Evolutionary conservation across 2,888 invertebrate species (phyloP).

Genomic region (Coenonympha arcania): DNA sequence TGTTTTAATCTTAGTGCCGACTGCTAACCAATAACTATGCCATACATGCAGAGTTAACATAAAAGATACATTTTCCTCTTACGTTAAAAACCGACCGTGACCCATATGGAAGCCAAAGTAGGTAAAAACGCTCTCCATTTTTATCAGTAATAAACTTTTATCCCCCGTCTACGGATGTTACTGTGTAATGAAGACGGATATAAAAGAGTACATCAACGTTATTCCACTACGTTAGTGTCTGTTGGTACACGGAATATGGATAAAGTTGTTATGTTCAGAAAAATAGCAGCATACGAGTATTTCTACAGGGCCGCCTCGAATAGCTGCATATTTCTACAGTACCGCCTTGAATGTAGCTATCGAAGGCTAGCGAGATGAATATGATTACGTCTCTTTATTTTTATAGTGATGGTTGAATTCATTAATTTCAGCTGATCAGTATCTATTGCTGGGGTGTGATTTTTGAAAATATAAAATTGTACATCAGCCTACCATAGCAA

Average conservation of each 20-base stretch:
- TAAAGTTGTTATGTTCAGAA: background rate
- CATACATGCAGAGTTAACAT: background rate
- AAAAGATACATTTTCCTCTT: background rate
- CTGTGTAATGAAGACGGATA: constrained; percentile 1
- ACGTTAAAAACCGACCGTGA: background rate
- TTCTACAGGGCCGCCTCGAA: background rate
- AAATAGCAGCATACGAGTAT: background rate
- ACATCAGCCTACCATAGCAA: no score
- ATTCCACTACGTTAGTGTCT: background rate
- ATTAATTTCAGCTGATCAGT: no score
- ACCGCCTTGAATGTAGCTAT: no score
- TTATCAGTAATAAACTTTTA: constrained; percentile 1
- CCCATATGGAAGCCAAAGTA: background rate
- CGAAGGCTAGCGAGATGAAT: no score
- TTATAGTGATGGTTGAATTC: no score
- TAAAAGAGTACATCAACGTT: background rate
- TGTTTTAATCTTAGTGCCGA: background rate
- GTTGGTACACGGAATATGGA: background rate
- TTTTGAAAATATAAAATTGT: no score
- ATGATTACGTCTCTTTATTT: no score
- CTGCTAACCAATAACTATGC: background rate
- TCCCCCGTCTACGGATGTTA: background rate
- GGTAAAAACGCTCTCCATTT: background rate
- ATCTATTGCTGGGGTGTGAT: no score
- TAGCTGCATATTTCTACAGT: no score